Evolutionary conservation across 2,113 vertebrate genomes (phyloP), one percentile per base, ranked within the genome.

Genomic region (Cichladusa arquata): DNA sequence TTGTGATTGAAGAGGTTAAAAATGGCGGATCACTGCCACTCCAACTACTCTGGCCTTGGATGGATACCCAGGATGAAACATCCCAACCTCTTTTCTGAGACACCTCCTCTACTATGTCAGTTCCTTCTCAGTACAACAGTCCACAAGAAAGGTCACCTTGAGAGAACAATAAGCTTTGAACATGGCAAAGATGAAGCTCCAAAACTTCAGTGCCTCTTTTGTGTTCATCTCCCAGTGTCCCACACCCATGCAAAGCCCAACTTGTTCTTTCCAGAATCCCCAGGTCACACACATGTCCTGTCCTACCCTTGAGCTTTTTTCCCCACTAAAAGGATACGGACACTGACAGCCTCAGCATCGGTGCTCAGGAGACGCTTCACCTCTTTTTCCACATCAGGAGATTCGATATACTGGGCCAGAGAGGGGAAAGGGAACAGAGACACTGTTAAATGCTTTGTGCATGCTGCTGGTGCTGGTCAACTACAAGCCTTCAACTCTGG

Each of bases 381-480:
- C 96, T 99, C 99, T 88, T 99, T 99, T 86, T 99, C 99, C 96
- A 99, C 99, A 81, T 99, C 98, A 93, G 99, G 98, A 96, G 99
- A 99, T 73, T 99, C 99, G 16, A 98, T 98, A 91, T 98, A 98
- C 98, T 99, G 97, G 42, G 84, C 58, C 74, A 95, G 70, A 81
- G 70, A 81, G 6, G 23, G 28, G 26, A 61, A 60, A 25, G 22
- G 65, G 62, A 91, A 61, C 56, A 83, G 50, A 85, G 54, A 57
- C 29, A 28, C 62, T 50, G 81, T 69, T 67, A 93, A 93, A 92
- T 13, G 81, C 16, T 9, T 50, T 2, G 3, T 14, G 50, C 62
- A 33, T 7, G 13, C 51, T 70, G 34, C 67, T 47, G 64, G 8
- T 36, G 45, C 22, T 15, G 34, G 28, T 45, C n/a, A 79, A 1